phyloP scores from a whole-genome alignment of 2,113 vertebrate species.

The Anser brachyrhynchus region DNA sequence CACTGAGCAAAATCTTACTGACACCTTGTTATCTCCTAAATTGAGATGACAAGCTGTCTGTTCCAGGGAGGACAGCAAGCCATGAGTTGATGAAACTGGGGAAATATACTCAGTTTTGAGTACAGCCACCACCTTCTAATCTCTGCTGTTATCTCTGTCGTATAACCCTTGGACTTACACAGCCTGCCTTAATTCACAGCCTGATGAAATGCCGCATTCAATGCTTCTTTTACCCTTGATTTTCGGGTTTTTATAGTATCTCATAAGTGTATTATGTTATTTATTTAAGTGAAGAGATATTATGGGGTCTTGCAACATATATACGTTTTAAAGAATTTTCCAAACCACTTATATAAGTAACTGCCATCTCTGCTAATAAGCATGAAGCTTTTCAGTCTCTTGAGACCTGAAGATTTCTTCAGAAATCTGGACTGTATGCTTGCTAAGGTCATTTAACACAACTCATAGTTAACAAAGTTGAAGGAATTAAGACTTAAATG shows the following conservation, averaged over 20 bases:
- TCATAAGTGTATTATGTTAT: not conserved
- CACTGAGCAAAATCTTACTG: not conserved
- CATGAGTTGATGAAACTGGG: not conserved
- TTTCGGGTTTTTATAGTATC: not conserved
- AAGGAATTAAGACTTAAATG: not conserved
- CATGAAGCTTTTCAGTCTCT: not conserved
- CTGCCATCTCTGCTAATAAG: not conserved
- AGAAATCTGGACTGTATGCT: not conserved
- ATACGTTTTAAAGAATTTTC: not conserved
- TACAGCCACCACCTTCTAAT: not conserved
- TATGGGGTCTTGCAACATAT: not conserved
- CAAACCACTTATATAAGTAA: not conserved
- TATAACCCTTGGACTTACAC: not conserved
- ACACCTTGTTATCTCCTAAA: not conserved
- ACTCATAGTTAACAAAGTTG: not conserved
- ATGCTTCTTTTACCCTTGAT: not conserved
- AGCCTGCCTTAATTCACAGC: not conserved
- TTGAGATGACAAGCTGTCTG: not conserved
- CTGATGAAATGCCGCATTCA: not conserved
- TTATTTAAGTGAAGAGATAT: not conserved
- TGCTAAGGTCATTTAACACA: not conserved
- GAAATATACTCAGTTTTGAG: not conserved
- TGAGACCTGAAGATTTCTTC: not conserved
- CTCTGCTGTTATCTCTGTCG: not conserved
- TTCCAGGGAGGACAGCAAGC: not conserved